Percentiles rank a stretch among this genome's conserved stretches.
phyloP scores from a whole-genome alignment of 2,797 vertebrate species.

The Echiichthys vipera region DNA sequence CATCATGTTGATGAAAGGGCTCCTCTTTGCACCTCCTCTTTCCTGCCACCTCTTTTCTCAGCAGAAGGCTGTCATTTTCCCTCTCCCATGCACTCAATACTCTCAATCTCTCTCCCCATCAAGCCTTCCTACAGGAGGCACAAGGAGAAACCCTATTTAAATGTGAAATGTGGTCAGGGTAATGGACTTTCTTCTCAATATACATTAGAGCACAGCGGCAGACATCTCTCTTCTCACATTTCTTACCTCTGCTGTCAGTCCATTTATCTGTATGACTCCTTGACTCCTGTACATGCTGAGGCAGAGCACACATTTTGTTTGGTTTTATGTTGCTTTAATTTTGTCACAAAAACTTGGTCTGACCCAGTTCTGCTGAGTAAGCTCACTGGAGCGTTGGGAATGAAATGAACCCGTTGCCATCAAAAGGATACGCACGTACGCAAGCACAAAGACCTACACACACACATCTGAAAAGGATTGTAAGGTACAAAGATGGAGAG shows the following conservation, averaged over 20 bases:
- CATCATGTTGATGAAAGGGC: constrained; percentile 48
- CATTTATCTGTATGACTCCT: constrained; percentile 10
- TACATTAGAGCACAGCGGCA: constrained; percentile 9
- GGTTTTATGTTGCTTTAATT: constrained; percentile 67
- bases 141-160: constrained; percentile 23
- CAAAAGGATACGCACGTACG: constrained; percentile 46
- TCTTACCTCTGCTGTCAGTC: constrained; percentile 17
- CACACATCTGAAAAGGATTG: neutral
- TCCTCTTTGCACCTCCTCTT: constrained; percentile 24
- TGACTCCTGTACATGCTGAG: neutral
- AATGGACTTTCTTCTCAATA: constrained; percentile 15
- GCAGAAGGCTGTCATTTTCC: constrained; percentile 37
- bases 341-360: constrained; percentile 64
- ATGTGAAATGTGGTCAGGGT: constrained; percentile 23
- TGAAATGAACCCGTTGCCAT: constrained; percentile 72
- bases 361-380: constrained; percentile 76
- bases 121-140: constrained; percentile 2
- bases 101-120: neutral
- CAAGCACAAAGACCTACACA: neutral
- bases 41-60: constrained; percentile 18
- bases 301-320: constrained; percentile 43
- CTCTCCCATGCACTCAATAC: constrained; percentile 32
- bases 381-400: constrained; percentile 69
- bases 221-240: constrained; percentile 21
- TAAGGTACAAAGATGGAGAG: constrained; percentile 21